Base-by-base conservation (phyloP, 23 tunicate genomes). In the Trididemnum miniatum region DNA sequence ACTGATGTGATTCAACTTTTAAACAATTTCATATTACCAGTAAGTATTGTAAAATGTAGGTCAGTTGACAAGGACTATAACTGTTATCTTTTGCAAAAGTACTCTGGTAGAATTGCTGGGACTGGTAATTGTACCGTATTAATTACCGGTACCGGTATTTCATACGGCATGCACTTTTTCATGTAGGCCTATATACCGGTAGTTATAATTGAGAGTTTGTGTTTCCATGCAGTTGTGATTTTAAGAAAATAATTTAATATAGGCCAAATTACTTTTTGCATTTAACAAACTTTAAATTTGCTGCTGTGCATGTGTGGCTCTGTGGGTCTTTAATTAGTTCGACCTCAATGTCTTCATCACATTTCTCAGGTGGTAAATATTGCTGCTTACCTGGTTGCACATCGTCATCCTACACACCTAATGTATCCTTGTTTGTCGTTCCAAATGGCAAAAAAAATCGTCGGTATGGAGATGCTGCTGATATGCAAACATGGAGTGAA, bases 331-430 rank as follows among this genome's bases (percentile, higher is more conserved):
- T 7, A 44, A 44, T 44, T 15, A 44, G 54, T 44, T 44, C 15
- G 15, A 44, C 54, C 54, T 44, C 15, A 15, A 44, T 44, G 54
- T 44, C 54, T 44, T 44, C 54, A 44, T 44, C 54, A 44, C 12
- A 44, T 44, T 44, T 44, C 54, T 44, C 54, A 44, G 54, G 12
- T 62, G 67, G 67, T 62, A 62, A 62, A 62, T 62, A 62, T 62
- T 62, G 67, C 27, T 62, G 67, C 67, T 62, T 62, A 20, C 67
- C 67, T 62, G 67, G 67, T 62, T 62, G 29, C 67, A 62, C n/a
- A n/a, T n/a, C n/a, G n/a, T 62, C 67, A 62, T 62, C 26, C 54
- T 44, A 44, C 54, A 44, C 54, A 15, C 54, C 54, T 7, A 44
- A 44, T 44, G 54, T 44, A 44, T 44, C 54, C 15, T 44, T 44